Evolutionary conservation across 1,140 invertebrate species (phyloP).

Genomic region (Drosophila takahashii): DNA sequence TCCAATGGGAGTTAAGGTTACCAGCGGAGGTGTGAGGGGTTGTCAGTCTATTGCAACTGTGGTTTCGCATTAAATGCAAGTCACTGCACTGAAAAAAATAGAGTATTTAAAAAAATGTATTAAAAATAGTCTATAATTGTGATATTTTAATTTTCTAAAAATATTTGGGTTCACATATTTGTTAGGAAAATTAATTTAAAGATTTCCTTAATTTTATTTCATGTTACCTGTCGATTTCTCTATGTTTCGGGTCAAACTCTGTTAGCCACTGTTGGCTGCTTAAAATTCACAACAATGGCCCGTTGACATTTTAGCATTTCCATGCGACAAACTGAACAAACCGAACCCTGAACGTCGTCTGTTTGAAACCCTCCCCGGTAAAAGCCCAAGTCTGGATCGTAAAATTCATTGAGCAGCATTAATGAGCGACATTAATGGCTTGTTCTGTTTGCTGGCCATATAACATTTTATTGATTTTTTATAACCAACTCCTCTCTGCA

Average conservation of each 20-base stretch:
- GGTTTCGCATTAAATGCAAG: conserved; percentile 23
- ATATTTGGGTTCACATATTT: not conserved
- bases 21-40: not conserved
- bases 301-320: conserved; percentile 60
- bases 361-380: conserved; percentile 8
- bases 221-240: conserved; percentile 24
- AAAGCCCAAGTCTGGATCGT: conserved; percentile 43
- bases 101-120: not conserved
- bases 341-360: too few species aligned
- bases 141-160: not conserved
- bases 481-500: conserved; percentile 32
- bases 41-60: conserved; percentile 43
- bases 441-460: conserved; percentile 68
- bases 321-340: conserved; percentile 42
- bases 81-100: conserved; percentile 22
- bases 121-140: too few species aligned
- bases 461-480: conserved; percentile 79
- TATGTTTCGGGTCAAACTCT: conserved; percentile 14
- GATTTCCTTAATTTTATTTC: not conserved
- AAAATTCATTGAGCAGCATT: conserved; percentile 83
- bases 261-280: conserved; percentile 35
- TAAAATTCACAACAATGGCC: conserved; percentile 71
- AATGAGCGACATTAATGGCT: conserved; percentile 81
- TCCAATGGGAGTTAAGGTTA: conserved; percentile 40
- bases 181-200: too few species aligned